These are phyloP conservation scores for Mus spretus DNA, from an alignment of 2,797 vertebrate species.

Conservation along the genomic window DNA sequence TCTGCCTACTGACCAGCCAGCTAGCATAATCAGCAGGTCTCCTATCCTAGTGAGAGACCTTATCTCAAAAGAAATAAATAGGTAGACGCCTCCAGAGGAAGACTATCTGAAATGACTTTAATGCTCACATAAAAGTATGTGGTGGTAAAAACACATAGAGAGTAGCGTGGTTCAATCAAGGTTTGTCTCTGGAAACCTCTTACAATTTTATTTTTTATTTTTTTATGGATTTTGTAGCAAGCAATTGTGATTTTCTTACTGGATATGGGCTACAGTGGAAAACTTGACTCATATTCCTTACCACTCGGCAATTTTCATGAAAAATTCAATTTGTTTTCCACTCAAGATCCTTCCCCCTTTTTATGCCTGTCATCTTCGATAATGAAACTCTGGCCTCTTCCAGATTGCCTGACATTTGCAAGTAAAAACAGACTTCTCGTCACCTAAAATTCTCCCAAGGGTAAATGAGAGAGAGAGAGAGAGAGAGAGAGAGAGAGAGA, in stretches of 20 bases:
- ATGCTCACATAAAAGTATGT: not conserved
- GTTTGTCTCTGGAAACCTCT: not conserved
- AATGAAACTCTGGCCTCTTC: slow-evolving; percentile 21
- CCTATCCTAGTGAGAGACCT: not conserved
- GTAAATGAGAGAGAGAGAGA: slow-evolving; percentile 34
- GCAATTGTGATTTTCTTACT: slow-evolving; percentile 23
- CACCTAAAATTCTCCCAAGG: slow-evolving; percentile 74
- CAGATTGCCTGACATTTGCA: slow-evolving; percentile 2
- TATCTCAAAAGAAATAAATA: not conserved
- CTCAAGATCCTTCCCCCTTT: not conserved
- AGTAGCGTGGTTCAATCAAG: not conserved
- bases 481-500: not conserved
- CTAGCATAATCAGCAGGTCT: no score
- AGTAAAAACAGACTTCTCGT: slow-evolving; percentile 77
- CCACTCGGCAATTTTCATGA: not conserved
- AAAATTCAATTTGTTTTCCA: slow-evolving; percentile 60
- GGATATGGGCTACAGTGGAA: not conserved
- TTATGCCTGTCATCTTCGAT: not conserved
- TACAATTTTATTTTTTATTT: not conserved
- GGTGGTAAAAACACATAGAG: not conserved
- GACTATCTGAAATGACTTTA: not conserved
- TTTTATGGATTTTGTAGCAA: slow-evolving; percentile 25
- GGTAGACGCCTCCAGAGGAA: not conserved
- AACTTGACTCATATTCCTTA: not conserved
- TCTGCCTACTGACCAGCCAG: not conserved